phyloP scores from a whole-genome alignment of 2,113 vertebrate species.

The Bubo bubo region DNA sequence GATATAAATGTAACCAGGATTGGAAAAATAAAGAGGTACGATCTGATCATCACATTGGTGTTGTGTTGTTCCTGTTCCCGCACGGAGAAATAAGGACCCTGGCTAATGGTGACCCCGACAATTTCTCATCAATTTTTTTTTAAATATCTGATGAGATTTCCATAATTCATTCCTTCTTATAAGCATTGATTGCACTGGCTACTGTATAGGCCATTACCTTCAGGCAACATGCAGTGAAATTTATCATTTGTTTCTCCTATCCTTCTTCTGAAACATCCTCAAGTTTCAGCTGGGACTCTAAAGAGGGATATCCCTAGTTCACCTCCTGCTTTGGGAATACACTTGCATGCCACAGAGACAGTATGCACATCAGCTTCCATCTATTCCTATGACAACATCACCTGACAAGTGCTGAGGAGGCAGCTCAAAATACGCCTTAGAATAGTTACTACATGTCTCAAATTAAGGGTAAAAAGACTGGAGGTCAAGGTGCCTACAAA shows the following conservation, averaged over 20 bases:
- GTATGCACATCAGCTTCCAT: background rate
- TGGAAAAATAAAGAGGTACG: too few species aligned
- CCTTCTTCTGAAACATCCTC: background rate
- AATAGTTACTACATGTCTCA: background rate
- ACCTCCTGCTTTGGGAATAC: background rate
- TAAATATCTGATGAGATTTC: background rate
- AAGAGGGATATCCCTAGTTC: background rate
- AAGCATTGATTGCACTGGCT: background rate
- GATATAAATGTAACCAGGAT: too few species aligned
- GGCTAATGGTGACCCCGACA: too few species aligned
- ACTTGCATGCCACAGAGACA: background rate
- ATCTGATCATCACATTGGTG: too few species aligned
- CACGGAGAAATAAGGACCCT: too few species aligned
- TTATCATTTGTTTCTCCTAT: background rate
- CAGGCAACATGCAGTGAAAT: background rate
- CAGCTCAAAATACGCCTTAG: background rate
- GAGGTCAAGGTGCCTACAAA: background rate
- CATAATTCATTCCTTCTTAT: background rate
- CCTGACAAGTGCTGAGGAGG: background rate
- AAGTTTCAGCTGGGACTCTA: background rate
- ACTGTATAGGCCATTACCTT: background rate
- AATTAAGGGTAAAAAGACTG: background rate
- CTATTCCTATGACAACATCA: background rate
- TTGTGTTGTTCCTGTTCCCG: too few species aligned
- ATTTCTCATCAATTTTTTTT: background rate